Conservation (phyloP, 2,113 vertebrate species). For the Stegostoma tigrinum region DNA sequence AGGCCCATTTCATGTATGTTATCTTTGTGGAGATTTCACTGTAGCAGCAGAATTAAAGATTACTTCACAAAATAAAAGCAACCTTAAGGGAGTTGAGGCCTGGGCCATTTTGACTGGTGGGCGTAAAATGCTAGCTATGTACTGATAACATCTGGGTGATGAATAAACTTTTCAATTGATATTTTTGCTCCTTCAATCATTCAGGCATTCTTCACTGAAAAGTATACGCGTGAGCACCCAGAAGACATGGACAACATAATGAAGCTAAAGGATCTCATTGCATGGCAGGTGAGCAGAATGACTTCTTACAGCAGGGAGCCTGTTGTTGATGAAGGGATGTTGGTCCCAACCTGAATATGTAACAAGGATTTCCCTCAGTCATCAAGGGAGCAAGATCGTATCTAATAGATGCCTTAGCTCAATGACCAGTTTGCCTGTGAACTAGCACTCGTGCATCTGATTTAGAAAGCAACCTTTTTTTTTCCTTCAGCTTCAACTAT, state of each 20-base stretch:
- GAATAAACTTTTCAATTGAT: neutral
- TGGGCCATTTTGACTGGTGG: neutral
- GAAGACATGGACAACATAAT: slow-evolving; percentile 39
- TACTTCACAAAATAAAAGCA: neutral
- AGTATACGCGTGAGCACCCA: slow-evolving; percentile 45
- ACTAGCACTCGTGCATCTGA: neutral
- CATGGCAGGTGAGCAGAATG: slow-evolving; percentile 48
- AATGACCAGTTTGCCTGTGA: neutral
- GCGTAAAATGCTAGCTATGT: neutral
- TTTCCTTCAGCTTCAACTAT: neutral
- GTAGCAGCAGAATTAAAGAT: neutral
- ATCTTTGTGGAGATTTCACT: too few species aligned
- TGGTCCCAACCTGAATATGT: neutral
- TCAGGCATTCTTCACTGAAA: slow-evolving; percentile 52
- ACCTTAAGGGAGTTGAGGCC: neutral
- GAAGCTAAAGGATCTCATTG: slow-evolving; percentile 50
- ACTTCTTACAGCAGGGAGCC: neutral
- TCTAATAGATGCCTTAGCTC: neutral
- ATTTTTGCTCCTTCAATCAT: neutral
- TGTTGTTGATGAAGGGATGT: neutral
- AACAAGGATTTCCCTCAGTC: neutral
- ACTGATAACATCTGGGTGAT: neutral
- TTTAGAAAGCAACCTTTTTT: neutral
- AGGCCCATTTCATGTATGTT: neutral
- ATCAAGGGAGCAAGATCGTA: neutral